Conservation (phyloP, 2,113 vertebrate genomes). For the Alectura lathami region DNA sequence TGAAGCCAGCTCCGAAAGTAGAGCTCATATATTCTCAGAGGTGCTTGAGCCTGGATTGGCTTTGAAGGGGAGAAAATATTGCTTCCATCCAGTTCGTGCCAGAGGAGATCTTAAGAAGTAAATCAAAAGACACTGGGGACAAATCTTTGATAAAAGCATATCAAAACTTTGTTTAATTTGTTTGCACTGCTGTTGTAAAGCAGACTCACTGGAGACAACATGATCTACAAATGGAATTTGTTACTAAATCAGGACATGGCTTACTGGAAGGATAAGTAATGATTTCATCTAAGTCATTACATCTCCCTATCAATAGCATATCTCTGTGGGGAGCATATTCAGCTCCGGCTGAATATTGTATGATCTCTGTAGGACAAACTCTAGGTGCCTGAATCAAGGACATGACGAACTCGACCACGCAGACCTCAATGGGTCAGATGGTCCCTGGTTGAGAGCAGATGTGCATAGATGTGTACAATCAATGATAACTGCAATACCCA, state of each 20-base stretch:
- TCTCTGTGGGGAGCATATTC: not conserved
- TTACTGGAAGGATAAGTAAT: conserved; percentile 34
- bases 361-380: not conserved
- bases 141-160: conserved; percentile 5
- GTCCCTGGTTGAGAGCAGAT: not conserved
- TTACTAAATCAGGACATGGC: conserved; percentile 25
- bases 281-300: conserved; percentile 28
- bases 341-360: not conserved
- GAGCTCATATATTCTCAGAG: conserved; percentile 46
- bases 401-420: not conserved
- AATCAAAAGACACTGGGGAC: conserved; percentile 27
- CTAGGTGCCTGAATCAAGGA: not conserved
- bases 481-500: not conserved
- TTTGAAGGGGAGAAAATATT: conserved; percentile 30
- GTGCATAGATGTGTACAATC: not conserved
- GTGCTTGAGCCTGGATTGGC: conserved; percentile 4
- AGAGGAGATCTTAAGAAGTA: conserved; percentile 22
- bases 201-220: not conserved
- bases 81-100: not conserved
- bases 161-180: conserved; percentile 42
- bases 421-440: not conserved
- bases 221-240: conserved; percentile 23
- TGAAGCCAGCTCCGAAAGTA: conserved; percentile 49
- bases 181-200: conserved; percentile 37
- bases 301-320: not conserved